These are phyloP conservation scores for Mesodorylaimus sp. DNA, from an alignment of 2,888 invertebrate species.

Conservation along the genomic window DNA sequence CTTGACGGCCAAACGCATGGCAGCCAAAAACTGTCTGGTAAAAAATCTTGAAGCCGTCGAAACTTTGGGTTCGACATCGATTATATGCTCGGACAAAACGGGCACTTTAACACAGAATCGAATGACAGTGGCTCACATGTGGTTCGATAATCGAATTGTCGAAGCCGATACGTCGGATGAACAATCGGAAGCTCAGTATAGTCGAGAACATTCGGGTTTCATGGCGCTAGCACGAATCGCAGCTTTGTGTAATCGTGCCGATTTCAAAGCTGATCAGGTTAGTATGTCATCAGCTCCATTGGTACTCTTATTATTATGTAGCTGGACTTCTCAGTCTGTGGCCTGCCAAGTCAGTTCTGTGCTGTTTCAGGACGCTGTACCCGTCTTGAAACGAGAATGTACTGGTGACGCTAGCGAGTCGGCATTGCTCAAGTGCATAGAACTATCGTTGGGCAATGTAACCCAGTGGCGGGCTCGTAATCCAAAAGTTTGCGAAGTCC, in stretches of 20 bases:
- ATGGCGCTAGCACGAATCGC: conserved; percentile 78
- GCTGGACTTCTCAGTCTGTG: neutral
- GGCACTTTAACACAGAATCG: conserved; percentile 56
- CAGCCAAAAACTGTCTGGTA: conserved; percentile 82
- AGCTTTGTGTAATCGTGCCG: conserved; percentile 89
- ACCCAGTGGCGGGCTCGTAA: conserved; percentile 36
- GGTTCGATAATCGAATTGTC: conserved; percentile 83
- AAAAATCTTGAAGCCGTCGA: conserved; percentile 99
- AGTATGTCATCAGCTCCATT: neutral
- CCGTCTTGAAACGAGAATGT: conserved; percentile 37
- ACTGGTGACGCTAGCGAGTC: conserved; percentile 88
- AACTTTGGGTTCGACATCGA: conserved; percentile 92
- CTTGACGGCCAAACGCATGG: conserved; percentile 92
- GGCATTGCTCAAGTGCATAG: conserved; percentile 55
- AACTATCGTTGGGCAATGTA: conserved; percentile 42
- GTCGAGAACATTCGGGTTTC: conserved; percentile 43
- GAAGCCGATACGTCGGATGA: conserved; percentile 98
- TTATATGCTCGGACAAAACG: conserved; percentile 99
- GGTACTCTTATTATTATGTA: neutral
- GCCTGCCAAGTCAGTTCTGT: neutral
- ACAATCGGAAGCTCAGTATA: conserved; percentile 45
- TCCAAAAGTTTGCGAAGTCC: conserved; percentile 44
- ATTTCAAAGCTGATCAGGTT: conserved; percentile 76
- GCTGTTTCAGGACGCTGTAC: conserved; percentile 17
- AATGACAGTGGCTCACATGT: conserved; percentile 40